phyloP scores from a whole-genome alignment of 2,113 vertebrate genomes.

The Phycodurus eques region DNA sequence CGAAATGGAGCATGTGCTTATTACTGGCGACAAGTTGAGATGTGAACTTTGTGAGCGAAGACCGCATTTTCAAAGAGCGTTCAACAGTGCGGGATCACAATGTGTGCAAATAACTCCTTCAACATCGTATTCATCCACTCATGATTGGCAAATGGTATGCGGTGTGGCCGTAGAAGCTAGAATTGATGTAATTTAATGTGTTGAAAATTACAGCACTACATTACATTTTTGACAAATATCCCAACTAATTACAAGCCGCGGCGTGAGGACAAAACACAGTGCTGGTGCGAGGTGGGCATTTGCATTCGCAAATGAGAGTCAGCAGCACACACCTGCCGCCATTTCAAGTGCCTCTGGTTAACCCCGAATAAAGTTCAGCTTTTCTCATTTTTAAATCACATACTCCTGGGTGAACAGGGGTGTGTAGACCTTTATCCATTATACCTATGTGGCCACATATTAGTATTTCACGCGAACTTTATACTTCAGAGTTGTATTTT shows the following conservation, averaged over 20 bases:
- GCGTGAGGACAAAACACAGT: too few species aligned
- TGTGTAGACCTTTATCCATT: background rate
- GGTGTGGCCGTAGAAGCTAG: background rate
- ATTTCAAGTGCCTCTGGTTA: too few species aligned
- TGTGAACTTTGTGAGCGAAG: constrained; percentile 22
- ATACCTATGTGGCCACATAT: background rate
- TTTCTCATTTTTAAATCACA: too few species aligned
- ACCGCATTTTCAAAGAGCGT: constrained; percentile 12
- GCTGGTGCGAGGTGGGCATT: too few species aligned
- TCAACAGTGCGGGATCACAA: background rate
- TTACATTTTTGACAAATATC: too few species aligned
- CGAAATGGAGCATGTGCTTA: constrained; percentile 50
- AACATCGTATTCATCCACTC: background rate
- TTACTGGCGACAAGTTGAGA: constrained; percentile 33
- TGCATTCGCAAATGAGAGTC: too few species aligned
- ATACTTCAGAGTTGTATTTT: background rate
- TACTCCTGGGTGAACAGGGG: too few species aligned
- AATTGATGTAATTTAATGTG: background rate
- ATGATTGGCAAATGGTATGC: background rate
- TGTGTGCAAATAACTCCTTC: background rate
- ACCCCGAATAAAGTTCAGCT: too few species aligned
- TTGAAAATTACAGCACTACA: background rate
- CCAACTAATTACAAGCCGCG: too few species aligned
- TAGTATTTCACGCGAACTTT: background rate
- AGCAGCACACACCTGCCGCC: too few species aligned